Evolutionary conservation across 2,888 invertebrate species (phyloP).

Genomic region (Drosophila neoperkinsi): DNA sequence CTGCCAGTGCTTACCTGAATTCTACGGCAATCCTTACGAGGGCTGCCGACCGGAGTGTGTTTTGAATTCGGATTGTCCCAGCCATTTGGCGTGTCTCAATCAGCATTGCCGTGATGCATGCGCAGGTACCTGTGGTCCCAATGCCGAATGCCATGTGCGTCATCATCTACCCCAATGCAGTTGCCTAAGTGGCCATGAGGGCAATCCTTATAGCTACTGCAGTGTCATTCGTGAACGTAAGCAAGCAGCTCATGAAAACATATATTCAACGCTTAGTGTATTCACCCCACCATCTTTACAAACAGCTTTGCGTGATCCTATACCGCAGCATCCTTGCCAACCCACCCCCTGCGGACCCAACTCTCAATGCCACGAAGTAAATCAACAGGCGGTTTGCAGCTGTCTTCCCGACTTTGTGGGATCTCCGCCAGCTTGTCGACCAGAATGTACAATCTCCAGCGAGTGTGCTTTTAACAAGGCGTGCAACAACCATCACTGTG

Average conservation of each 20-base stretch:
- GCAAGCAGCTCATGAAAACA: slow-evolving; percentile 46
- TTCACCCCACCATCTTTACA: slow-evolving; percentile 14
- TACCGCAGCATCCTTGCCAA: slow-evolving; percentile 86
- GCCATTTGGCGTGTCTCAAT: slow-evolving; percentile 89
- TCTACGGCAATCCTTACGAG: slow-evolving; percentile 91
- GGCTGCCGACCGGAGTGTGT: slow-evolving; percentile 91
- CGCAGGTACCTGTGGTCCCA: slow-evolving; percentile 90
- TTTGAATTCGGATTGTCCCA: slow-evolving; percentile 90
- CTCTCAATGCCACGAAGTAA: slow-evolving; percentile 87
- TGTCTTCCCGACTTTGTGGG: slow-evolving; percentile 88
- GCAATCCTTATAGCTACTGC: slow-evolving; percentile 91
- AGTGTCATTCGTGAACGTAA: slow-evolving; percentile 86
- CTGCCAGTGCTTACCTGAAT: slow-evolving; percentile 90
- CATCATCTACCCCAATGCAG: slow-evolving; percentile 90
- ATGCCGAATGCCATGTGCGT: slow-evolving; percentile 90
- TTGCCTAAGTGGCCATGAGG: slow-evolving; percentile 90
- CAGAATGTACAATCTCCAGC: slow-evolving; percentile 91
- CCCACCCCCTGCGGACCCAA: slow-evolving; percentile 89
- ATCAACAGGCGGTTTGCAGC: slow-evolving; percentile 87
- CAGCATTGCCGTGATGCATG: slow-evolving; percentile 92
- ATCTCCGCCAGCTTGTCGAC: slow-evolving; percentile 90
- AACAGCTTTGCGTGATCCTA: slow-evolving; percentile 77
- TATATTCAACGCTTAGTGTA: background rate
- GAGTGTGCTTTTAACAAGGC: slow-evolving; percentile 88
- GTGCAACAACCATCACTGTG: slow-evolving; percentile 89